Evolutionary conservation across 2,113 vertebrate species (phyloP).

Genomic region (Leucosticte australis): DNA sequence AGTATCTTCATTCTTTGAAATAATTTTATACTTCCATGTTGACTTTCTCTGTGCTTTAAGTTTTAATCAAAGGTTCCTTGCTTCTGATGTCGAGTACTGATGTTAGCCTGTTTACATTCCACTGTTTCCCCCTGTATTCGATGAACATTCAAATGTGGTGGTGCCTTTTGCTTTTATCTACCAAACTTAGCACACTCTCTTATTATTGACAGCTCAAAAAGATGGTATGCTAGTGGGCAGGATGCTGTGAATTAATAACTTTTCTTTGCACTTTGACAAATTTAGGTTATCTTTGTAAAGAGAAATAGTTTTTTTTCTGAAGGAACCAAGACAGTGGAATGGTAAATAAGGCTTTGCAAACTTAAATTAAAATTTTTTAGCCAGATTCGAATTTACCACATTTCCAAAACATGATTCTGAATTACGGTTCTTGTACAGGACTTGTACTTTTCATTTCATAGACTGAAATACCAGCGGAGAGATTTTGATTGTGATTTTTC

Average conservation of each 20-base stretch:
- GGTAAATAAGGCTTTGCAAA: slow-evolving; percentile 17
- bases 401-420: not conserved
- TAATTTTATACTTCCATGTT: slow-evolving; percentile 40
- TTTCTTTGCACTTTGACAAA: slow-evolving; percentile 41
- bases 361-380: not conserved
- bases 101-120: slow-evolving; percentile 49
- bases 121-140: slow-evolving; percentile 1
- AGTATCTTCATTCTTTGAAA: slow-evolving; percentile 23
- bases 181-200: not conserved
- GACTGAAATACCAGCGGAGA: not conserved
- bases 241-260: slow-evolving; percentile 34
- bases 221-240: not conserved
- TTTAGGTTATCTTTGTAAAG: slow-evolving; percentile 33
- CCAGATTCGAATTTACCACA: not conserved
- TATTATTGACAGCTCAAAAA: slow-evolving; percentile 44
- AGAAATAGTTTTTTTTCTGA: slow-evolving; percentile 10
- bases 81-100: slow-evolving; percentile 44
- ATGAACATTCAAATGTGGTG: slow-evolving; percentile 38
- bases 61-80: slow-evolving; percentile 51
- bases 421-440: not conserved
- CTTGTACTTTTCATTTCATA: not conserved
- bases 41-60: slow-evolving; percentile 35
- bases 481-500: not conserved
- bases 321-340: not conserved
- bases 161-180: not conserved